Evolutionary conservation across 2,888 invertebrate genomes (phyloP).

Genomic region (Nemapogon koenigi): DNA sequence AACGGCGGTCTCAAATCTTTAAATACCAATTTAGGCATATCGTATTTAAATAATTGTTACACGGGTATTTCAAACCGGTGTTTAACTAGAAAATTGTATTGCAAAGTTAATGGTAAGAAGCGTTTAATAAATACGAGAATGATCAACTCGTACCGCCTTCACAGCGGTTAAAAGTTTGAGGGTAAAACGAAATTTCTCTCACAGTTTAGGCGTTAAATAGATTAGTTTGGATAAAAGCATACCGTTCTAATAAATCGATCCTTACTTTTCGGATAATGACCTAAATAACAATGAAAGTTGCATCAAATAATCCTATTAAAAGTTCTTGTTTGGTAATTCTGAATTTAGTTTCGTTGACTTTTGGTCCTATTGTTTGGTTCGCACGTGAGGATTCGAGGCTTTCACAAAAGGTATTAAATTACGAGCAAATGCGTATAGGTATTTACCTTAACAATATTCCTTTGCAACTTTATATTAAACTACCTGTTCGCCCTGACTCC

Average conservation of each 20-base stretch:
- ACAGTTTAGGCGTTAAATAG: conserved; percentile 36
- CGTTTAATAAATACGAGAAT: conserved; percentile 9
- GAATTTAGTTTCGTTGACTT: conserved; percentile 6
- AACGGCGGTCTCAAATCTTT: neutral
- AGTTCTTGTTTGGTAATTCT: conserved; percentile 22
- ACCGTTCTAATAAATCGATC: conserved; percentile 27
- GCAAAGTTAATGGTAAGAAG: too few species aligned
- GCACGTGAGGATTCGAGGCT: too few species aligned
- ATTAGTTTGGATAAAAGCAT: conserved; percentile 25
- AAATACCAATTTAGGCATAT: neutral
- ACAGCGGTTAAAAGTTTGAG: conserved; percentile 6
- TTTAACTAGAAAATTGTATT: neutral
- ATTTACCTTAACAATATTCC: too few species aligned
- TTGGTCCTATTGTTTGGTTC: too few species aligned
- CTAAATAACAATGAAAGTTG: conserved; percentile 36
- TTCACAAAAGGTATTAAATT: too few species aligned
- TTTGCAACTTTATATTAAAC: neutral
- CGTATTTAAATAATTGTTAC: neutral
- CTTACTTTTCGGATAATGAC: conserved; percentile 34
- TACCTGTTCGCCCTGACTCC: neutral
- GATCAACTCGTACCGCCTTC: conserved; percentile 3
- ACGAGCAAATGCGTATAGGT: too few species aligned
- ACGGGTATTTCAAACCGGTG: conserved; percentile 1
- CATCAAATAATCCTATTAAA: conserved; percentile 42
- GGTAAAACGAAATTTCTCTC: conserved; percentile 6